These are phyloP conservation scores for Ricordea florida DNA, from an alignment of 92 coral and sea anemone genomes.

Conservation along the genomic window DNA sequence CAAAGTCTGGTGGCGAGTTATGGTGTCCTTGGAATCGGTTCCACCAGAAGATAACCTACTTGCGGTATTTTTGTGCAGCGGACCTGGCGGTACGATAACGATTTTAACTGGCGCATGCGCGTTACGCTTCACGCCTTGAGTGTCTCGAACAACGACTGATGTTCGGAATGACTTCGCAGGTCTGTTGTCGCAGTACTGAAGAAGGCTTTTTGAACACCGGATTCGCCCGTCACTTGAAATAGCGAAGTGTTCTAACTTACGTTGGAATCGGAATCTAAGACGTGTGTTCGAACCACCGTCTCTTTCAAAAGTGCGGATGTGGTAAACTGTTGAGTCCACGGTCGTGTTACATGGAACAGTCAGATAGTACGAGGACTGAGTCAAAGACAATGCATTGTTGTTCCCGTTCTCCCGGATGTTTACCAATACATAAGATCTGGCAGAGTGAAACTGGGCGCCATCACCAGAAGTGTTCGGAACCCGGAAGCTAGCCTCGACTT, in stretches of 20 bases:
- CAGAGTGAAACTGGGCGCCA: conserved; percentile 33
- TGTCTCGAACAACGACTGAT: conserved; percentile 75
- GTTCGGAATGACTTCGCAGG: conserved; percentile 47
- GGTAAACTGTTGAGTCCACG: conserved; percentile 74
- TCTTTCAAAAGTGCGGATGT: conserved; percentile 62
- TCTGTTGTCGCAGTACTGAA: conserved; percentile 60
- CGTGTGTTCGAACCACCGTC: conserved; percentile 65
- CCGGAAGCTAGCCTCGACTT: conserved; percentile 76
- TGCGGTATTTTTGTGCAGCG: conserved; percentile 36
- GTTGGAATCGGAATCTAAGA: conserved; percentile 71
- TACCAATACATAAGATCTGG: conserved; percentile 79
- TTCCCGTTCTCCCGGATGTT: conserved; percentile 66
- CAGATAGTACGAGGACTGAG: conserved; percentile 64
- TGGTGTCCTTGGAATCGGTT: background rate
- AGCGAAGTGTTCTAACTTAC: conserved; percentile 75
- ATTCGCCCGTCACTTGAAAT: conserved; percentile 87
- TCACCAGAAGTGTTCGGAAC: conserved; percentile 39
- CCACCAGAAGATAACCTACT: too few species aligned
- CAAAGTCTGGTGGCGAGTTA: background rate
- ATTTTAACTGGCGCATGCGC: conserved; percentile 73
- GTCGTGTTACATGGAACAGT: conserved; percentile 86
- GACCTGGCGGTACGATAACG: conserved; percentile 75
- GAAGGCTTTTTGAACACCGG: conserved; percentile 62
- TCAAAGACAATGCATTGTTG: conserved; percentile 69
- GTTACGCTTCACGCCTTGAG: conserved; percentile 43